Base-by-base conservation (phyloP, 2,797 vertebrate species). In the Naso thynnoides region DNA sequence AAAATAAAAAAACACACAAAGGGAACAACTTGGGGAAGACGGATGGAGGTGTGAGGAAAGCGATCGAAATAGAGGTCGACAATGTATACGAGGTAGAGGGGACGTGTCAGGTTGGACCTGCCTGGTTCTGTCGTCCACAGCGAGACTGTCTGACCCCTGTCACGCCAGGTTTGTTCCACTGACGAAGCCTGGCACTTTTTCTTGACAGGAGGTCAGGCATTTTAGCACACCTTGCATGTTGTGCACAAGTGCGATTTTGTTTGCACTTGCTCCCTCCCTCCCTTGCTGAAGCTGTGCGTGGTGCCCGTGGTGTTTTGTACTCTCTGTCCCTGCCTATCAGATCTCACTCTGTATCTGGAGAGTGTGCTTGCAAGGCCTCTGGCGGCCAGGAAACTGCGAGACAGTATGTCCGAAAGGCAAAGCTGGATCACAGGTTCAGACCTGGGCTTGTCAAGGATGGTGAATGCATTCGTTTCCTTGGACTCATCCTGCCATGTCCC, bases 151-250 rank as follows among this genome's bases (percentile, higher is more conserved):
- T 92, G 91, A 83, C 92, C 90, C 86, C 89, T 89, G 81, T 93
- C 89, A 80, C 52, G 83, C 42, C 55, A 1, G 74, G 84, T 92
- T 86, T 92, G 89, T 85, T 90, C 70, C 77, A 14, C 70, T 55
- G 76, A 78, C 33, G 3, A 54, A 62, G 74, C 76, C 58, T 7
- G 26, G 75, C 81, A 55, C 79, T 82, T 83, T 64, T 54, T 85
- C 63, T 38, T 77, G 91, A 92, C 92, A 87, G 87, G 53, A 81
- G 89, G 84, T 89, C 87, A 82, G 85, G 80, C 66, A 6, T 87
- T 89, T 87, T 76, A 89, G 82, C 88, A 91, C 91, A 90, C 87
- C 90, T 91, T 65, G 77, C 88, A 88, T 88, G 90, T 87, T 81
- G 85, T 53, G 78, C 73, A 82, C 70, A 73, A 66, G 31, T n/a